Base-by-base conservation (phyloP, 2,113 vertebrate species). In the Tricholaema leucomelas region DNA sequence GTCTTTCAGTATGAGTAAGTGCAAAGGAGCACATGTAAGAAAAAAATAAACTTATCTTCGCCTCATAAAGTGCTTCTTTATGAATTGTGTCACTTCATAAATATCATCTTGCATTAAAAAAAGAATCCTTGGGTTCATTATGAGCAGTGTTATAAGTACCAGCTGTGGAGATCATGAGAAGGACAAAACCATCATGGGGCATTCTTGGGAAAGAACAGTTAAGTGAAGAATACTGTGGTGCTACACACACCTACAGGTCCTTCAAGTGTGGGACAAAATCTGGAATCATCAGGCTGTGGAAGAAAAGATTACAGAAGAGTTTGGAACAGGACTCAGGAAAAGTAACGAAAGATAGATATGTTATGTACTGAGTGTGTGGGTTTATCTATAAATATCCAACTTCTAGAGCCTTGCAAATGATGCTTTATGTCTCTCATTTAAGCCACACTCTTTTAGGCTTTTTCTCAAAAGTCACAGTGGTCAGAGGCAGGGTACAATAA, bases 241-340 rank as follows among this genome's bases (percentile, higher is more conserved):
- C 2, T 56, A 4, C 36, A 17, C 9, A 60, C 6, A 30, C 3
- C 18, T 38, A 15, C 0, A 0, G 9, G 8, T 69, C 14, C 5
- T 60, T 17, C 38, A 55, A 84, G 12, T 8, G 18, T 52, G 21
- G 25, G 65, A 27, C 33, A 77, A 73, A 77, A 70, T 17, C 31
- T 56, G 87, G 42, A 60, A n/a, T 50, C 31, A 58, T 42, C 16
- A 36, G 25, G 19, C 17, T 58, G 17, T 46, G 66, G 30, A 63
- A 8, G 4, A 19, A 33, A 42, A 25, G 28, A 28, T 5, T 9
- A 33, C 12, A 36, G 35, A 24, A 56, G 13, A 7, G 1, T 75
- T 17, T 58, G 8, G 6, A 54, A 33, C 5, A 75, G 25, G 17
- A 48, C 8, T 46, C 33, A 28, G 7, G 61, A 6, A 69, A 81